These are phyloP conservation scores for Aurelia coerulea DNA, from an alignment of 30 jellyfish, hydroid and myxozoan genomes.

Conservation along the genomic window DNA sequence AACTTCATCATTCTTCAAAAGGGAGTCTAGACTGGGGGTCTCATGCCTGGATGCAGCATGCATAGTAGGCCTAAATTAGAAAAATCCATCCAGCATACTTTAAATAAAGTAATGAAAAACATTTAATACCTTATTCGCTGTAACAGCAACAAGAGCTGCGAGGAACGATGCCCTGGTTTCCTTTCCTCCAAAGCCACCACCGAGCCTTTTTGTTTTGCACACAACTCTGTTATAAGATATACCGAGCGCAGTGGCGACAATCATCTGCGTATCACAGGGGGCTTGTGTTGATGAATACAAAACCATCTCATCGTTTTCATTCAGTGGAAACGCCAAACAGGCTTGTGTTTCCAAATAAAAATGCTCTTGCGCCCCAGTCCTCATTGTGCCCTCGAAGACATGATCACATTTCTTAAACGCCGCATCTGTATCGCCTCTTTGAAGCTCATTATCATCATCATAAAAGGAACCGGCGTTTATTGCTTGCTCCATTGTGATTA, in stretches of 20 bases:
- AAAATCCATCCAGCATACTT: no score
- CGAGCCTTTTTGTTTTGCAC: conserved; percentile 18
- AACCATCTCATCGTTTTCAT: conserved; percentile 31
- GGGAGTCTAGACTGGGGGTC: no score
- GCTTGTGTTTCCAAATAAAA: conserved; percentile 41
- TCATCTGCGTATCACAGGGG: conserved; percentile 14
- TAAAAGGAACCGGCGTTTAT: conserved; percentile 8
- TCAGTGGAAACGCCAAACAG: conserved; percentile 18
- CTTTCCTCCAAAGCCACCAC: conserved; percentile 57
- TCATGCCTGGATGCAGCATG: no score
- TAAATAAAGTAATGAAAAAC: no score
- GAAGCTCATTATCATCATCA: not conserved
- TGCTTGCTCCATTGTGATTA: conserved; percentile 42
- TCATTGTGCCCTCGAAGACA: conserved; percentile 14
- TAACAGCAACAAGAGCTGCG: conserved; percentile 48
- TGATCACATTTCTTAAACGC: conserved; percentile 42
- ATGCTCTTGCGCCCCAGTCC: conserved; percentile 55
- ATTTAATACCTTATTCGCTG: conserved; percentile 26
- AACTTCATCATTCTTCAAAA: no score
- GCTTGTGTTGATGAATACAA: conserved; percentile 33
- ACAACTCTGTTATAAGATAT: conserved; percentile 5
- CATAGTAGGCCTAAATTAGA: no score
- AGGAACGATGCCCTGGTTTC: conserved; percentile 17
- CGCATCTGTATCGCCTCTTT: conserved; percentile 8
- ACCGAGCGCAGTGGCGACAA: conserved; percentile 34